Evolutionary conservation across 2,113 vertebrate species (phyloP).

Genomic region (Cygnus buccinator): DNA sequence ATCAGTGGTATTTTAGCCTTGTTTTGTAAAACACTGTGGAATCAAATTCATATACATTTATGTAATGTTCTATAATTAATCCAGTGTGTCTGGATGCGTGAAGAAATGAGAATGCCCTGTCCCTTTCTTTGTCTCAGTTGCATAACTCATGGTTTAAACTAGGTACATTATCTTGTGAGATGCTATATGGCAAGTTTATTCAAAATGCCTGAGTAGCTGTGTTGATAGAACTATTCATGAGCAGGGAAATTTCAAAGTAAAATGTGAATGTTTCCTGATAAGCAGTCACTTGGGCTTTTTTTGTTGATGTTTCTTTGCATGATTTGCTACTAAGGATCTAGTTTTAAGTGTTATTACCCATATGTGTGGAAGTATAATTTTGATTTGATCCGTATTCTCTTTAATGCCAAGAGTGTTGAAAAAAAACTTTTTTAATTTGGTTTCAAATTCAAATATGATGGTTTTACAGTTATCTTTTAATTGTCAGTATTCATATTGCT

Average conservation of each 20-base stretch:
- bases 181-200: slow-evolving; percentile 29
- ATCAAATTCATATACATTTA: background rate
- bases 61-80: background rate
- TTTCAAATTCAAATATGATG: slow-evolving; percentile 68
- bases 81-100: background rate
- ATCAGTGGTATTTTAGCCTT: background rate
- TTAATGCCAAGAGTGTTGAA: slow-evolving; percentile 62
- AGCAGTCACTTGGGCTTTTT: slow-evolving; percentile 58
- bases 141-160: slow-evolving; percentile 41
- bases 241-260: slow-evolving; percentile 36
- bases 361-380: slow-evolving; percentile 51
- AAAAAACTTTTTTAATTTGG: slow-evolving; percentile 57
- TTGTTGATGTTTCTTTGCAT: slow-evolving; percentile 33
- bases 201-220: slow-evolving; percentile 56
- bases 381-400: slow-evolving; percentile 59
- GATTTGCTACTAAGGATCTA: slow-evolving; percentile 50
- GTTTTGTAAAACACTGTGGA: background rate
- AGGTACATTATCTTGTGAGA: slow-evolving; percentile 32
- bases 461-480: slow-evolving; percentile 66
- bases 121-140: slow-evolving; percentile 40
- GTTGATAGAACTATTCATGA: slow-evolving; percentile 46
- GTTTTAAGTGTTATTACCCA: slow-evolving; percentile 66
- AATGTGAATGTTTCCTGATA: slow-evolving; percentile 58
- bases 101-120: background rate
- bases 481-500: slow-evolving; percentile 50